Percentiles rank a stretch among this genome's conserved stretches.
phyloP scores from a whole-genome alignment of 1,140 invertebrate species.

The Octopus sinensis region DNA sequence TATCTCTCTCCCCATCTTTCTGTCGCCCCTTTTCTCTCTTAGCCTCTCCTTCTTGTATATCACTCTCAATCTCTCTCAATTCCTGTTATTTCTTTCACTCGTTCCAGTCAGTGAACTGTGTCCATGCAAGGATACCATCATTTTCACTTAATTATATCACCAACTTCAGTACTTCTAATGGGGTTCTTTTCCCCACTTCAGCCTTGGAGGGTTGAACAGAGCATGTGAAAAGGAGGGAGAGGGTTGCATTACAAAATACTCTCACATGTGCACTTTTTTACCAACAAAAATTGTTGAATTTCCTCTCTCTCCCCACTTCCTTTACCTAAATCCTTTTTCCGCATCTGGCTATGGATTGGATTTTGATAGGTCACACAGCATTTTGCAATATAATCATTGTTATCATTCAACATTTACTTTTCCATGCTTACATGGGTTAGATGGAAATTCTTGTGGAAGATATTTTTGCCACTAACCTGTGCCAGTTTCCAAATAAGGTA shows the following conservation, averaged over 20 bases:
- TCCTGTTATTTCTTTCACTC: background rate
- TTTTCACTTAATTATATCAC: background rate
- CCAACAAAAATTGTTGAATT: too few relatives aligned
- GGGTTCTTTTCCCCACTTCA: background rate
- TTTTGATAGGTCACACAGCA: too few relatives aligned
- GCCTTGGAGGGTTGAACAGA: background rate
- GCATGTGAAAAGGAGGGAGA: background rate
- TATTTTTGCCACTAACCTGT: too few relatives aligned
- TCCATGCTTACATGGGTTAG: too few relatives aligned
- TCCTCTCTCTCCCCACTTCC: too few relatives aligned
- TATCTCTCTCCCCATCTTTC: background rate
- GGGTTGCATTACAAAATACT: background rate
- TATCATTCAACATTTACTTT: too few relatives aligned
- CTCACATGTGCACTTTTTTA: too few relatives aligned
- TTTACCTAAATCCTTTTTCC: too few relatives aligned
- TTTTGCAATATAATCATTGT: too few relatives aligned
- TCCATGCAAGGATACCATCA: background rate
- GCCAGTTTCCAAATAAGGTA: too few relatives aligned
- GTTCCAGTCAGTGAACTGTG: background rate
- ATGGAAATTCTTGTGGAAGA: too few relatives aligned
- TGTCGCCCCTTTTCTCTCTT: background rate
- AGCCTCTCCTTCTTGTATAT: background rate
- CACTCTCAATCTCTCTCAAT: slow-evolving; percentile 4
- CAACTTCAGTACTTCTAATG: background rate
- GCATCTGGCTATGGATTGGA: too few relatives aligned